Conservation (phyloP, 2,797 vertebrate genomes). For the Euthynnus affinis region DNA sequence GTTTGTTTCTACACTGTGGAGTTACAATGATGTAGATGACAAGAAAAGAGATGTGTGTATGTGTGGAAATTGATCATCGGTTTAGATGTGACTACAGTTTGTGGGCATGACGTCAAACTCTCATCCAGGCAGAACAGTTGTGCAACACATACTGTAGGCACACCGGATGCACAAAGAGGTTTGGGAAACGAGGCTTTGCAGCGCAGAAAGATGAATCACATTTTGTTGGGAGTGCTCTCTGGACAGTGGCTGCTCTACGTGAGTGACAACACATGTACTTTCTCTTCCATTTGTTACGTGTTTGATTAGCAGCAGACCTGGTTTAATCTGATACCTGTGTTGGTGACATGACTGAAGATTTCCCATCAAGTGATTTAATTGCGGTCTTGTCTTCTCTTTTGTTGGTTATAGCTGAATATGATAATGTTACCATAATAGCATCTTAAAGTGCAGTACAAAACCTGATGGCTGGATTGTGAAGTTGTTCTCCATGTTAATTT, state of each 20-base stretch:
- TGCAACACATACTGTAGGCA: conserved; percentile 27
- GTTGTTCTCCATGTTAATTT: conserved; percentile 77
- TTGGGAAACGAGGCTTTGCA: neutral
- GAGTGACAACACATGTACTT: conserved; percentile 25
- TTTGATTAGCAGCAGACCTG: conserved; percentile 50
- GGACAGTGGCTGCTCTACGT: conserved; percentile 33
- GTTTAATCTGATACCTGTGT: conserved; percentile 35
- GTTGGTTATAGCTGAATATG: conserved; percentile 66
- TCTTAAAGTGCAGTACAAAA: conserved; percentile 73
- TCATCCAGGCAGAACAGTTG: conserved; percentile 34
- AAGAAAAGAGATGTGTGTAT: conserved; percentile 25
- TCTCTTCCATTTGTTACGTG: conserved; percentile 36
- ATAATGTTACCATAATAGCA: conserved; percentile 66
- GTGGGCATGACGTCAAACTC: conserved; percentile 34
- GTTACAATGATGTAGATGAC: conserved; percentile 2
- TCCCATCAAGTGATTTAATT: conserved; percentile 57
- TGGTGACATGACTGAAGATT: conserved; percentile 56
- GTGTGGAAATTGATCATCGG: conserved; percentile 19
- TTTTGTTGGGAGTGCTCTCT: conserved; percentile 7
- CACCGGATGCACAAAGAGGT: conserved; percentile 19
- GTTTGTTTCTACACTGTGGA: neutral
- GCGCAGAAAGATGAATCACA: neutral
- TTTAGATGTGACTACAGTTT: conserved; percentile 23
- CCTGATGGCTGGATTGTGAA: conserved; percentile 76
- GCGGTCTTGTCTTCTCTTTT: conserved; percentile 61